Evolutionary conservation across 53 echinoderm and acorn worm genomes (phyloP).

Genomic region (Patiria pectinifera): DNA sequence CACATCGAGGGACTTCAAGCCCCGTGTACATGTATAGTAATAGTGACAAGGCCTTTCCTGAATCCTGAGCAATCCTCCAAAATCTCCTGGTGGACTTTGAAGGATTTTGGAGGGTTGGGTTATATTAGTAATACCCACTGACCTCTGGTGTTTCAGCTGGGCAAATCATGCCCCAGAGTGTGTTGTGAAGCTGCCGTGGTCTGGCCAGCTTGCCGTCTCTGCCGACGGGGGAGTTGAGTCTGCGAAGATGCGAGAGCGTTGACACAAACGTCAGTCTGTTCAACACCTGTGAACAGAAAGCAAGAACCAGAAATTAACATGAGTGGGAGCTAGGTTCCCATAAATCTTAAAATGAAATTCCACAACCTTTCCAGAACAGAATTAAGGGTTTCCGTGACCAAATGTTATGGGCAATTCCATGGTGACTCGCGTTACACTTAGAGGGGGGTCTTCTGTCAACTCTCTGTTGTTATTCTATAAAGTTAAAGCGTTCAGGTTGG

Average conservation of each 20-base stretch:
- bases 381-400: neutral
- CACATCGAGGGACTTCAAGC: too few species aligned
- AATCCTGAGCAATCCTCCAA: too few species aligned
- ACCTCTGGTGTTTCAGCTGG: conserved; percentile 99
- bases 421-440: too few species aligned
- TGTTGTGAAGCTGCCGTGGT: conserved; percentile 97
- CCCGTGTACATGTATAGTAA: too few species aligned
- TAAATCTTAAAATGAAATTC: neutral
- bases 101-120: too few species aligned
- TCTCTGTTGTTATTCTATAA: too few species aligned
- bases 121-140: neutral
- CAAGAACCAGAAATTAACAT: neutral
- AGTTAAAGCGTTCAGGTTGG: too few species aligned
- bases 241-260: conserved; percentile 93
- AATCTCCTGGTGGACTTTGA: too few species aligned
- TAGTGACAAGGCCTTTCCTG: too few species aligned
- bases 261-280: too few species aligned
- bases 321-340: neutral
- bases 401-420: too few species aligned
- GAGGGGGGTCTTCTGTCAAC: too few species aligned
- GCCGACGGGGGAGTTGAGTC: conserved; percentile 96
- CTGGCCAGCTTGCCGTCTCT: conserved; percentile 98
- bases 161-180: conserved; percentile 99
- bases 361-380: neutral
- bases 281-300: conserved; percentile 78